Conservation (phyloP, 2,113 vertebrate species). For the Psittacula cyanocephala region DNA sequence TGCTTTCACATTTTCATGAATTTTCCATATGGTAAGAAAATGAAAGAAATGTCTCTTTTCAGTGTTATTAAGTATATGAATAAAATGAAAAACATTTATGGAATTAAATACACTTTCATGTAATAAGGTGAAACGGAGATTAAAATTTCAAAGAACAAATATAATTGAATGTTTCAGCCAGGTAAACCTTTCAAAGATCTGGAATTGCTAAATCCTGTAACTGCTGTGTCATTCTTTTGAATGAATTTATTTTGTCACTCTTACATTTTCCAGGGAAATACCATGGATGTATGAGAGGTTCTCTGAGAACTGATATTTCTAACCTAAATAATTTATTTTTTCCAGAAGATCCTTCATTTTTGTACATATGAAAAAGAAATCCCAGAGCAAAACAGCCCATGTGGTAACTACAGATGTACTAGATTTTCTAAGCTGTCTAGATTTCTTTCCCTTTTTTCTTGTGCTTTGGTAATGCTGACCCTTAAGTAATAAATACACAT, state of each 20-base stretch:
- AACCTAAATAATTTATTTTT: neutral
- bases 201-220: neutral
- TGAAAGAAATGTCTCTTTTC: neutral
- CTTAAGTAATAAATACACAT: neutral
- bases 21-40: slow-evolving; percentile 25
- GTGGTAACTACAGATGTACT: neutral
- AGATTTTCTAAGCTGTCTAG: neutral
- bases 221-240: neutral
- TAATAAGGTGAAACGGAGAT: neutral
- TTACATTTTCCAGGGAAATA: neutral
- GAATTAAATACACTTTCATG: neutral
- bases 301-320: neutral
- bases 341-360: neutral
- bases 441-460: neutral
- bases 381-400: neutral
- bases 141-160: neutral
- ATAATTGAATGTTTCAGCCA: neutral
- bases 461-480: neutral
- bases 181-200: neutral
- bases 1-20: neutral
- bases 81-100: neutral
- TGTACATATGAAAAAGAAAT: neutral
- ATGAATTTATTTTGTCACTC: neutral
- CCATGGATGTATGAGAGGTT: neutral
- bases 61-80: neutral